Base-by-base conservation (phyloP, 2,888 invertebrate genomes). In the Orthonevra nobilis region DNA sequence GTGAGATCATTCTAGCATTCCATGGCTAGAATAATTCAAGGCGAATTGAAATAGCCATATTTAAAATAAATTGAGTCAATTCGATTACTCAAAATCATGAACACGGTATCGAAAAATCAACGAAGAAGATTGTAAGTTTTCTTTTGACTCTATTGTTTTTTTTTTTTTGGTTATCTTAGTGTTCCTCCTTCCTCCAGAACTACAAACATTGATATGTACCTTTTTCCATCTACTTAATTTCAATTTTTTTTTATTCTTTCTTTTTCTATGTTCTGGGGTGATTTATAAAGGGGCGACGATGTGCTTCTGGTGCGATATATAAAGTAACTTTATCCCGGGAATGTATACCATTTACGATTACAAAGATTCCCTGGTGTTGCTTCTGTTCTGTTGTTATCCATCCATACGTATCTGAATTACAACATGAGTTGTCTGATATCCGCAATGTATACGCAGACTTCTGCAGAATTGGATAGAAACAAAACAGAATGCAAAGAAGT, bases 151-250 rank as follows among this genome's bases (percentile, higher is more conserved):
- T 30, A n/a, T 2, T 46, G 72, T 50, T 48, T 38, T 30, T 52
- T 61, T n/a, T 75, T 69, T 69, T 75, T 69, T 75, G 75, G 63
- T 56, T 68, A n/a, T n/a, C n/a, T n/a, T n/a, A n/a, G n/a, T n/a
- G n/a, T n/a, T n/a, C n/a, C n/a, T n/a, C n/a, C n/a, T n/a, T n/a
- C n/a, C n/a, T n/a, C n/a, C n/a, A n/a, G n/a, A n/a, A n/a, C n/a
- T n/a, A n/a, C n/a, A n/a, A n/a, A 64, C 54, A 34, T 52, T 46
- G 26, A 68, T 52, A 66, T n/a, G n/a, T 46, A 50, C 60, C 54
- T 61, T 72, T 60, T 66, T 54, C 60, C 77, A 72, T 72, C 72
- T 77, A 77, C 72, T 70, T 77, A 46, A 58, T 12, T 23, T 23
- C 17, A 44, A 12, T 20, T 23, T 6, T 6, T 34, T 32, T 60